Conservation (phyloP, 1,140 invertebrate genomes). For the Dinoponera quadriceps region DNA sequence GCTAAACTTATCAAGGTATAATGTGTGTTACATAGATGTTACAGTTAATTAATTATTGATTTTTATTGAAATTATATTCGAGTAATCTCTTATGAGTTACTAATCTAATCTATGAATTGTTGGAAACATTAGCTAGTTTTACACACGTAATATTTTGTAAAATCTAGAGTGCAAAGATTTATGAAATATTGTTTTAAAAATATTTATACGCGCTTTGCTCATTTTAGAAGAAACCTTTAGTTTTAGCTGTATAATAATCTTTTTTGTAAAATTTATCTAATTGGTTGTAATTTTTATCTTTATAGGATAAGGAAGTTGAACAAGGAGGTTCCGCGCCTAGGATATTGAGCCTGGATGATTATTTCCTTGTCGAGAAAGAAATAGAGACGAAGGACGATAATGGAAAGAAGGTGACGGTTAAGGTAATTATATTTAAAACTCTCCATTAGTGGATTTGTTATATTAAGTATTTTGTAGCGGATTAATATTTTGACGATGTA, state of each 20-base stretch:
- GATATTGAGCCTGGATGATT: constrained; percentile 97
- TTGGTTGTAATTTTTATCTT: neutral
- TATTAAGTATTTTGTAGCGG: neutral
- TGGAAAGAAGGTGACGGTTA: constrained; percentile 90
- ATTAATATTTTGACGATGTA: neutral
- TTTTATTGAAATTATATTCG: too few species aligned
- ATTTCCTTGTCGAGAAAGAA: constrained; percentile 97
- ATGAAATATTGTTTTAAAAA: too few species aligned
- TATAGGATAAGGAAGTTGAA: constrained; percentile 91
- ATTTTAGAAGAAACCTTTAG: too few species aligned
- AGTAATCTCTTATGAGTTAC: too few species aligned
- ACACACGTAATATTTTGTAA: too few species aligned
- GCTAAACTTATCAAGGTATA: constrained; percentile 94
- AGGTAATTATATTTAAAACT: constrained; percentile 82
- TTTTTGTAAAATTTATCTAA: neutral
- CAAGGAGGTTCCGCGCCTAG: constrained; percentile 93
- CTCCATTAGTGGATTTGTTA: too few species aligned
- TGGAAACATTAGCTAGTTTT: too few species aligned
- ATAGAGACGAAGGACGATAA: constrained; percentile 92
- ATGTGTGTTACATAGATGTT: constrained; percentile 1
- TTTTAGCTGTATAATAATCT: neutral
- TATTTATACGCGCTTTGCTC: too few species aligned
- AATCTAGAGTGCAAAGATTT: too few species aligned
- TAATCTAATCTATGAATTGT: too few species aligned
- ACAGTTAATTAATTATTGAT: too few species aligned